A percentile compares a stretch with the other conserved stretches of the same genome.
phyloP scores from a whole-genome alignment of 2,113 vertebrate species.

The Phoxinus phoxinus region DNA sequence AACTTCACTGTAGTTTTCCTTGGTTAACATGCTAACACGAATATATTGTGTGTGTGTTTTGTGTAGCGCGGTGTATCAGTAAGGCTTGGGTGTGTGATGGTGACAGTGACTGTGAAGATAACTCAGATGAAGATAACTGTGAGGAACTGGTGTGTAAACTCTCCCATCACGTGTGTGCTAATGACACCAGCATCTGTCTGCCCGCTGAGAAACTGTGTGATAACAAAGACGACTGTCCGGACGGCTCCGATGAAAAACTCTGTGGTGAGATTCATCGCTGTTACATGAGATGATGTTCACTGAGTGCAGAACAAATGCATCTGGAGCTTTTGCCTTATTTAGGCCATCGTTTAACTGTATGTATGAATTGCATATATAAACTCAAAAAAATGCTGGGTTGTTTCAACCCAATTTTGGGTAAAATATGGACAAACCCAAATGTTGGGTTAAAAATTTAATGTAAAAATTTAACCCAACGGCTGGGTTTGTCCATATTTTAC shows the following conservation, averaged over 20 bases:
- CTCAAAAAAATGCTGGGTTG: too few species aligned
- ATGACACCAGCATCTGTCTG: constrained; percentile 91
- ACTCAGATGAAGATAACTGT: constrained; percentile 95
- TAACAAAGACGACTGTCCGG: constrained; percentile 87
- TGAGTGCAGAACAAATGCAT: neutral
- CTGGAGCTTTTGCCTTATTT: too few species aligned
- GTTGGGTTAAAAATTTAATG: too few species aligned
- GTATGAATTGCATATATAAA: too few species aligned
- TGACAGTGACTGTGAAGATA: constrained; percentile 96
- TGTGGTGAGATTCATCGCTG: constrained; percentile 79
- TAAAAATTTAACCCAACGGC: too few species aligned
- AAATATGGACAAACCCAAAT: too few species aligned
- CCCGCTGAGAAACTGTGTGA: constrained; percentile 92
- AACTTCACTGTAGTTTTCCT: neutral
- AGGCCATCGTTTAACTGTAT: too few species aligned
- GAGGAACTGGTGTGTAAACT: constrained; percentile 92
- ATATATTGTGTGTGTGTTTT: neutral
- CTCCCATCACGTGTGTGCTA: constrained; percentile 92
- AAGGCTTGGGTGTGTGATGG: constrained; percentile 98
- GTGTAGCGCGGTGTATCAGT: constrained; percentile 91
- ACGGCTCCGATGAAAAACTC: constrained; percentile 92
- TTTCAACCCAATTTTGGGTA: too few species aligned
- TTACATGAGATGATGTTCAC: neutral
- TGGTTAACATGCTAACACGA: neutral
- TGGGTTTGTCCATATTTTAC: too few species aligned